These are phyloP conservation scores for Oryctolagus cuniculus DNA, from an alignment of 2,113 vertebrate species.

Conservation along the genomic window DNA sequence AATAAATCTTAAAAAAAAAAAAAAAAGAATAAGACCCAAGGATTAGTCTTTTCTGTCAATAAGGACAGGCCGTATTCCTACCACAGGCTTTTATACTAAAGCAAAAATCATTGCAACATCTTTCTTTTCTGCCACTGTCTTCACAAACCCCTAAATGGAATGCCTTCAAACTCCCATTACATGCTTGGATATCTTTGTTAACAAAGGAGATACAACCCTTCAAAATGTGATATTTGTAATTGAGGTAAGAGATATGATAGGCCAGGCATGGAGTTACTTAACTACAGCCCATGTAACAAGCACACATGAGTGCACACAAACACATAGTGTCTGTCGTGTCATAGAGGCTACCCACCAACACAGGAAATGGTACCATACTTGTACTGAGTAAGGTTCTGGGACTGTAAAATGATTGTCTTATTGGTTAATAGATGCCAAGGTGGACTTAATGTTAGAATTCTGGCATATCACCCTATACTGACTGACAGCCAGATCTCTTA, in stretches of 20 bases:
- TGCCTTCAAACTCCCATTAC: background rate
- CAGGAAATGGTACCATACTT: background rate
- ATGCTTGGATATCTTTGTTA: background rate
- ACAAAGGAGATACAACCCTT: background rate
- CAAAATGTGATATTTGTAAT: background rate
- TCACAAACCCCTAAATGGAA: background rate
- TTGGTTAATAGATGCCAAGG: background rate
- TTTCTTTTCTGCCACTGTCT: background rate
- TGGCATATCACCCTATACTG: background rate
- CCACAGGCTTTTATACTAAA: background rate
- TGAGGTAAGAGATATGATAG: background rate
- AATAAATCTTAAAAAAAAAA: too few species aligned
- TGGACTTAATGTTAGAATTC: constrained; percentile 26
- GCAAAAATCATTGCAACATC: background rate
- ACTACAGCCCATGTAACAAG: background rate
- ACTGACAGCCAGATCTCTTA: background rate
- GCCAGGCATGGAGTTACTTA: background rate
- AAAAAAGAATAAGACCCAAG: too few species aligned
- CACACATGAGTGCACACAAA: background rate
- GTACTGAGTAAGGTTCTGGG: background rate
- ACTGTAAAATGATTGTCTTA: background rate
- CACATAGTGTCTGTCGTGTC: background rate
- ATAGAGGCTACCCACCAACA: background rate
- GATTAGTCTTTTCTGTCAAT: background rate
- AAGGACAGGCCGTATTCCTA: background rate